These are phyloP conservation scores for Apotomis turbidana DNA, from an alignment of 2,888 invertebrate genomes.

Conservation along the genomic window DNA sequence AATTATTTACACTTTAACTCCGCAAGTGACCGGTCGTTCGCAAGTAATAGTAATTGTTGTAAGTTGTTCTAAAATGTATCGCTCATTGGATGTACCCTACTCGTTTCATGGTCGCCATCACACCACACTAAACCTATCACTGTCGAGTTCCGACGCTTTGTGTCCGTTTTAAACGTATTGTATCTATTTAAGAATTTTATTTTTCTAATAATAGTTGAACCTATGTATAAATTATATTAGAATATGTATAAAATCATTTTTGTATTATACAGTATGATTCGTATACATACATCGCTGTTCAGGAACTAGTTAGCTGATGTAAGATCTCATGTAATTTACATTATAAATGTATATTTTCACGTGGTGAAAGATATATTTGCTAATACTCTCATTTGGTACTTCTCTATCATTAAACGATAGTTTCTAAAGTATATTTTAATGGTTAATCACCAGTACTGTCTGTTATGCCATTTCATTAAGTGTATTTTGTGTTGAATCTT, in stretches of 20 bases:
- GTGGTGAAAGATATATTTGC: constrained; percentile 39
- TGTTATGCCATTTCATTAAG: constrained; percentile 33
- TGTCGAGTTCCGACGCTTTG: constrained; percentile 8
- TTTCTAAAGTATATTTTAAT: constrained; percentile 32
- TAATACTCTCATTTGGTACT: constrained; percentile 42
- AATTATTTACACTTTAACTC: too few relatives aligned
- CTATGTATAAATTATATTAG: constrained; percentile 31
- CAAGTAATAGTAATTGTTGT: too few relatives aligned
- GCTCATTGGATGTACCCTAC: background rate
- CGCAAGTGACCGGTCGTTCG: too few relatives aligned
- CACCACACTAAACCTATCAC: background rate
- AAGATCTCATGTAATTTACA: constrained; percentile 44
- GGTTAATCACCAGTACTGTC: constrained; percentile 34
- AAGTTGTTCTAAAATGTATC: background rate
- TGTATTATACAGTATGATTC: constrained; percentile 33
- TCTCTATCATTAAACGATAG: constrained; percentile 37
- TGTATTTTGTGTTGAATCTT: background rate
- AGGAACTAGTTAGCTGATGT: constrained; percentile 40
- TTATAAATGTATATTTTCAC: constrained; percentile 37
- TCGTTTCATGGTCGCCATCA: background rate
- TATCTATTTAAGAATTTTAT: constrained; percentile 35
- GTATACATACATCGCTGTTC: constrained; percentile 27
- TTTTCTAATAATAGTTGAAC: constrained; percentile 29
- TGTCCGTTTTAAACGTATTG: constrained; percentile 20
- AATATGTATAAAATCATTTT: constrained; percentile 23